Percentiles rank a stretch among this genome's conserved stretches.
phyloP scores from a whole-genome alignment of 2,888 invertebrate species.

The Crematogaster levior region DNA sequence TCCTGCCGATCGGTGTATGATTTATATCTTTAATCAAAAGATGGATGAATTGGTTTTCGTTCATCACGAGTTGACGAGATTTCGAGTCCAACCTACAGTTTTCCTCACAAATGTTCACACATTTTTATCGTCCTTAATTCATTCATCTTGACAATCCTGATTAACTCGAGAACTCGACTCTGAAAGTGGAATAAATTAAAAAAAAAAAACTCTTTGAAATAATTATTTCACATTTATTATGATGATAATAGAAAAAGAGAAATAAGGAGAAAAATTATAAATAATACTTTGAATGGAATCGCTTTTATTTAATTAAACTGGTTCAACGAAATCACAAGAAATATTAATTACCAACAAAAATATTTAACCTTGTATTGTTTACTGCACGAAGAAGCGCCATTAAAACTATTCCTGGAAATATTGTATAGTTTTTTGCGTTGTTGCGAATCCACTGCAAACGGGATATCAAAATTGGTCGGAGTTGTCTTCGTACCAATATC shows the following conservation, averaged over 20 bases:
- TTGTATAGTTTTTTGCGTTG: slow-evolving; percentile 11
- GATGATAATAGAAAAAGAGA: background rate
- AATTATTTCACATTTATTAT: background rate
- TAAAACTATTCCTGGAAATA: slow-evolving; percentile 21
- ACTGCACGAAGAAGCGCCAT: background rate
- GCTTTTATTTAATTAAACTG: background rate
- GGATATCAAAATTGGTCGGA: slow-evolving; percentile 57
- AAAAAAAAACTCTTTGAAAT: background rate
- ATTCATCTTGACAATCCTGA: background rate
- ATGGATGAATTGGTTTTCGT: slow-evolving; percentile 39
- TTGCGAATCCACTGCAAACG: slow-evolving; percentile 42
- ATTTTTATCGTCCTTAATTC: background rate
- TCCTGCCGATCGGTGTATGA: slow-evolving; percentile 26
- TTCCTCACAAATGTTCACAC: background rate
- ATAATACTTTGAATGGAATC: background rate
- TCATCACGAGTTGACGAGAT: background rate
- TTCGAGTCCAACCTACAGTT: background rate
- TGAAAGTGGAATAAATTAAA: background rate
- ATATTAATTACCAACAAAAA: background rate
- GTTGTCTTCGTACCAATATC: slow-evolving; percentile 50
- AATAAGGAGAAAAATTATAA: background rate
- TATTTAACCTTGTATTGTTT: background rate
- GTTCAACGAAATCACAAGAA: background rate
- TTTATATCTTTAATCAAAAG: slow-evolving; percentile 54
- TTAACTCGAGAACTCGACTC: background rate